A percentile compares a stretch with the other conserved stretches of the same genome.
These are phyloP conservation scores for Gonatopus flavifemur DNA, from an alignment of 1,140 invertebrate genomes.

Conservation along the genomic window DNA sequence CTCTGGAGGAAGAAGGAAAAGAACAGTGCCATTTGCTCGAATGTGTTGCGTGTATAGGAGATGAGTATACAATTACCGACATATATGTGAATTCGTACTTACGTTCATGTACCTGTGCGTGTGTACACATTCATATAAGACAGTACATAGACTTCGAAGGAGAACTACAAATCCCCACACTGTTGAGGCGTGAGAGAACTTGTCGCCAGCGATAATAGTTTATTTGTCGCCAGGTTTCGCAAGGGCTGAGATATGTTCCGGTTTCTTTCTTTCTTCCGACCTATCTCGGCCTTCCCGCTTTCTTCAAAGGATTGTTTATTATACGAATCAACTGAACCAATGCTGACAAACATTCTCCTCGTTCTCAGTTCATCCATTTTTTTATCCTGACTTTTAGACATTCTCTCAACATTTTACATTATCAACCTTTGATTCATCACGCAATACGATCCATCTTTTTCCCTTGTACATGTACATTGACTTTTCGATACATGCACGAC, in stretches of 20 bases:
- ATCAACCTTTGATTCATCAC: slow-evolving; percentile 4
- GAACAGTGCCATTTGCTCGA: no score
- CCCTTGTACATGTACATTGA: background rate
- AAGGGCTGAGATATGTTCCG: slow-evolving; percentile 53
- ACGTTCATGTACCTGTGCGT: no score
- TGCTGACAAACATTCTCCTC: slow-evolving; percentile 55
- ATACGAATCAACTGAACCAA: slow-evolving; percentile 56
- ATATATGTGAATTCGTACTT: no score
- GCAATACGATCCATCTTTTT: background rate
- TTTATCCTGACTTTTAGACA: no score
- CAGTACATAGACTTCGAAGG: no score
- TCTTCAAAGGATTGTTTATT: slow-evolving; percentile 59
- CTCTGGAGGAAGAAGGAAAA: no score
- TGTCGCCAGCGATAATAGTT: slow-evolving; percentile 58
- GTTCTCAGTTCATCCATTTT: slow-evolving; percentile 22
- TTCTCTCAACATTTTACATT: slow-evolving; percentile 4
- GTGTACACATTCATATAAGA: no score
- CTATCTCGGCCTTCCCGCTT: no score
- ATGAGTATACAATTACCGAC: no score
- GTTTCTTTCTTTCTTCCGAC: slow-evolving; percentile 47
- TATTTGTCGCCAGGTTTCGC: slow-evolving; percentile 54
- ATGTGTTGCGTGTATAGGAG: no score
- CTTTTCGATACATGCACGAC: slow-evolving; percentile 2
- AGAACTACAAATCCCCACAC: no score
- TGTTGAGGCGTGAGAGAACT: slow-evolving; percentile 53